Base-by-base conservation (phyloP, 2,797 vertebrate species). In the Philypnodon macrostomus region DNA sequence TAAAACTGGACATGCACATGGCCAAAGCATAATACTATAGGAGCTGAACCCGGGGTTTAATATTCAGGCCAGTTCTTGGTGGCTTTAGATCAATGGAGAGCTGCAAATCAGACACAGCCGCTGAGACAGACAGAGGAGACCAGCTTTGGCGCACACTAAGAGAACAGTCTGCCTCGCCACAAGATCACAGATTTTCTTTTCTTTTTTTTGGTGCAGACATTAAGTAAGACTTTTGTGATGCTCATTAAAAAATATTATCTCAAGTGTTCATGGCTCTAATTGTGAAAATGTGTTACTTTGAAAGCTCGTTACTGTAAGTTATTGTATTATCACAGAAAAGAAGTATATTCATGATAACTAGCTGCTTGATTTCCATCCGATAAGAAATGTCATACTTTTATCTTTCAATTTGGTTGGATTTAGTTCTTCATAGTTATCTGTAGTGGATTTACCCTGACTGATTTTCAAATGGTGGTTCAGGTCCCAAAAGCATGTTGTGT, bases 51-150 rank as follows among this genome's bases (percentile, higher is more conserved):
- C 8, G 63, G 60, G 61, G 76, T 75, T 85, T 79, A 78, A 77
- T 75, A 81, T 73, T 69, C 74, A 72, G 76, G 67, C 73, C 70
- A 79, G 53, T 84, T 85, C 79, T 77, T 78, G 75, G 73, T 81
- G 72, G 71, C 79, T 81, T 81, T 76, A 79, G 70, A 86, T 87
- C 84, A 84, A 73, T 77, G 58, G 60, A 73, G 79, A 65, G 66
- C 74, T 80, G 80, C 46, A 83, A 85, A 85, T 87, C 70, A 85
- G 80, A 85, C 80, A 63, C 76, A 76, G 77, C 63, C 73, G 57
- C 67, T 63, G 49, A 77, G 59, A 67, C 71, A 70, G 76, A 79
- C 84, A 70, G 83, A 83, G 46, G 74, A 85, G 59, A 67, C 69
- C 53, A 67, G 83, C 53, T 75, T 83, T 85, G 78, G 77, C 63